Evolutionary conservation across 2,113 vertebrate genomes (phyloP), one percentile per base, ranked within the genome.

Genomic region (Amazona guildingii): DNA sequence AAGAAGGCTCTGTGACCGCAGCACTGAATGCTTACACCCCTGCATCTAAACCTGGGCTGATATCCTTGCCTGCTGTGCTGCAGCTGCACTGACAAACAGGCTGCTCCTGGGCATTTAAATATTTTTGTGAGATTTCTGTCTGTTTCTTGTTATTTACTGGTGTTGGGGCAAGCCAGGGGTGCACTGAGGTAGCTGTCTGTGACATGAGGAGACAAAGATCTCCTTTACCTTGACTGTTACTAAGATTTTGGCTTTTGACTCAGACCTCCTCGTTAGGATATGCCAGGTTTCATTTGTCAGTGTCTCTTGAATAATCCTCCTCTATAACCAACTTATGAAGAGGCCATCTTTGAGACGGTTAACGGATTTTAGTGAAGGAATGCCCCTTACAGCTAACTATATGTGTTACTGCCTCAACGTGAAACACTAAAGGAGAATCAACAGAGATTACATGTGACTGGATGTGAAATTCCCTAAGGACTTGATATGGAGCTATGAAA

Each of bases 71-170:
- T 29, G 23, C 29, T 55, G 19, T 8, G 23, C 52, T 74, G 41
- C 41, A 27, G 46, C 48, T 49, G 37, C 37, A 4, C 67, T 31
- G 25, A 23, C 57, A 75, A 39, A n/a, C 70, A 25, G 10, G 62
- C n/a, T 69, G 17, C 23, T 67, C 49, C 44, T 0, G 1, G 9
- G 12, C 11, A 4, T 2, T 7, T 13, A 43, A 31, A 35, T 3
- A 2, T 48, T 74, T 86, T 51, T 9, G 28, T 4, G 49, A 84
- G 39, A 69, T 81, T 70, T 70, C 64, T 31, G 5, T 3, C 57
- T 41, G 7, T 41, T 59, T 78, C 43, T n/a, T n/a, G 19, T 14
- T 59, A 41, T 23, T 54, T n/a, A 19, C 7, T 31, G 44, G n/a
- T 17, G 4, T 14, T 11, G 44, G 35, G 24, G 16, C 29, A 43